Base-by-base conservation (phyloP, 2,797 vertebrate species). In the Siniperca obscura region DNA sequence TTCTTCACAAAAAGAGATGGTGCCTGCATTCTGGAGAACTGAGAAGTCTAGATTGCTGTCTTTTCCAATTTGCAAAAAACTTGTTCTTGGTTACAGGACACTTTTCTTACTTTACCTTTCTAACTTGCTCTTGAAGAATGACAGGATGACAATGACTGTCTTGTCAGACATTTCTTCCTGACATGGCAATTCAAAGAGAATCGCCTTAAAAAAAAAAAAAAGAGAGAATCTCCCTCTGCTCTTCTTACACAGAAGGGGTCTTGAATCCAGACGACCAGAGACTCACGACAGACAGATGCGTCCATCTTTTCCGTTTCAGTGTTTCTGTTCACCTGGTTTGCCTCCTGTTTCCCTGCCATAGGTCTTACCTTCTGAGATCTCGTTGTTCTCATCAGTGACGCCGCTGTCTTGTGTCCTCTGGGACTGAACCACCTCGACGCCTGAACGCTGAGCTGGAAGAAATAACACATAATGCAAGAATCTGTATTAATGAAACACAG, bases 291-390 rank as follows among this genome's bases (percentile, higher is more conserved):
- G 75, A 70, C 3, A 7, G 38, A 52, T 3, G 74, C 7, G 1
- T 73, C 75, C 30, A 1, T 79, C 65, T 52, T 52, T 68, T 46
- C 42, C 8, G 5, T 56, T 19, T 52, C 40, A 12, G 21, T 12
- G 74, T 78, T 59, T 48, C 48, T 21, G 36, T 74, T 86, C 61
- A 13, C 62, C 76, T 7, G 60, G 42, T 36, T 46, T 22, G 22
- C 30, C 57, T 76, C 69, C 77, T 1, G 60, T 65, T 56, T 64
- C 40, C 62, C 73, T 27, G 30, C 30, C 1, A 61, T 70, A 68
- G 66, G 71, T 52, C 94, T 94, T 94, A 96, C 96, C 95, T 95
- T 93, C 92, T 25, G 83, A 80, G 82, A 95, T 95, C 90, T 94
- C 89, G 67, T 95, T 94, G 89, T 87, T 90, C 53, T 92, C 90